Percentiles rank a stretch among this genome's conserved stretches.
Evolutionary conservation across 2,888 invertebrate species (phyloP).

Genomic region (Trichogramma dendrolimi): DNA sequence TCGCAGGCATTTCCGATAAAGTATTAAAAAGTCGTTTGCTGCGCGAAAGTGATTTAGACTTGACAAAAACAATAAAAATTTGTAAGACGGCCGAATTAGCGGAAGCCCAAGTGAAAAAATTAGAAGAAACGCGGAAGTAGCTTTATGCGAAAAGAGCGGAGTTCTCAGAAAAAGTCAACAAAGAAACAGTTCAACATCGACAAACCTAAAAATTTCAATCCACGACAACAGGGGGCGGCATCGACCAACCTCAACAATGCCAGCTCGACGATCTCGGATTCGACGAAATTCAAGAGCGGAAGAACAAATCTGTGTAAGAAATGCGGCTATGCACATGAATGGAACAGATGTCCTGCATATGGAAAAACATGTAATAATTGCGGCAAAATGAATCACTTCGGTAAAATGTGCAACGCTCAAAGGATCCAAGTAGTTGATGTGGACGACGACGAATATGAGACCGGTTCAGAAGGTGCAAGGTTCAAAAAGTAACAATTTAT

Average conservation of each 20-base stretch:
- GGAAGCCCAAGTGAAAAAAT: slow-evolving; percentile 23
- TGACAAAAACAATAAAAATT: slow-evolving; percentile 26
- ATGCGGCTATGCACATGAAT: slow-evolving; percentile 18
- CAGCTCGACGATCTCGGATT: neutral
- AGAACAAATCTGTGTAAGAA: slow-evolving; percentile 14
- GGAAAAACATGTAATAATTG: slow-evolving; percentile 27
- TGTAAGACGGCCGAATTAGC: slow-evolving; percentile 31
- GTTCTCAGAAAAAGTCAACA: neutral
- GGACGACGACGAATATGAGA: neutral
- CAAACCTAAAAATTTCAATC: neutral
- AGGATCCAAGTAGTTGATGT: neutral
- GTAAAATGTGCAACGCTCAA: slow-evolving; percentile 9
- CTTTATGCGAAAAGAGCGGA: neutral
- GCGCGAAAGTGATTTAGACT: slow-evolving; percentile 28
- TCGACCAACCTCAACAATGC: neutral
- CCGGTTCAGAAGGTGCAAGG: neutral
- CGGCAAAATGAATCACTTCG: slow-evolving; percentile 24
- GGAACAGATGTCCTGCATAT: slow-evolving; percentile 25
- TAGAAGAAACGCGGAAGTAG: slow-evolving; percentile 5
- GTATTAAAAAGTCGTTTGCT: slow-evolving; percentile 30
- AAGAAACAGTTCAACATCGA: neutral
- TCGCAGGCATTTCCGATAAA: slow-evolving; percentile 30
- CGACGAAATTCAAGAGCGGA: neutral
- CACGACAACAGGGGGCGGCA: neutral
- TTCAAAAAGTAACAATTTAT: too few relatives aligned